Percentiles rank a stretch among this genome's conserved stretches.
These are phyloP conservation scores for Selenia dentaria DNA, from an alignment of 2,888 invertebrate species.

Conservation along the genomic window DNA sequence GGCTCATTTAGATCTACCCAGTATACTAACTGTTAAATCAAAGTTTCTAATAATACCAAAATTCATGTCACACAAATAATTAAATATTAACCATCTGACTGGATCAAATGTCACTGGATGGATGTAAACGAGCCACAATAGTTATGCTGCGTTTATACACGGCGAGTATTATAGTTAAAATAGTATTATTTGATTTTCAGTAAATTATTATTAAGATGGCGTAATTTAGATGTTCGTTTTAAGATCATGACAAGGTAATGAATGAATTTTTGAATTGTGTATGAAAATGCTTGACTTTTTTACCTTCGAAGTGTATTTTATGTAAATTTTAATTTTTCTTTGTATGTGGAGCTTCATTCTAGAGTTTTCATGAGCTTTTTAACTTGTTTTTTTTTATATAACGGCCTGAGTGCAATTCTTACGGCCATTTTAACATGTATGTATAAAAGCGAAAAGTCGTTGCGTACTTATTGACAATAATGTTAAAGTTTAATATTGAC, in stretches of 20 bases:
- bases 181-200: conserved; percentile 69
- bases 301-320: conserved; percentile 55
- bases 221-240: conserved; percentile 78
- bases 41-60: not conserved
- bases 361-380: conserved; percentile 52
- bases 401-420: not conserved
- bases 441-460: conserved; percentile 24
- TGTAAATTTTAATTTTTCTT: conserved; percentile 61
- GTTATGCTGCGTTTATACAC: conserved; percentile 37
- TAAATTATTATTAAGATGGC: conserved; percentile 75
- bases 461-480: conserved; percentile 45
- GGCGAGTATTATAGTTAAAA: conserved; percentile 69
- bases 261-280: conserved; percentile 52
- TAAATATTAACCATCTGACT: not conserved
- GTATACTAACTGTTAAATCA: not conserved
- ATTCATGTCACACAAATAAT: not conserved
- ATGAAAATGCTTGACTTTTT: conserved; percentile 62
- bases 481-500: conserved; percentile 55
- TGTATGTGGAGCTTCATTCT: conserved; percentile 60
- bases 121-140: conserved; percentile 20
- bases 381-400: conserved; percentile 42
- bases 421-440: conserved; percentile 19
- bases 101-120: conserved; percentile 12
- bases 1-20: conserved; percentile 18
- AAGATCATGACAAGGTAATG: conserved; percentile 79